Percentiles rank a stretch among this genome's conserved stretches.
phyloP scores from a whole-genome alignment of 1,140 invertebrate species.

The Platyscapa corneri region DNA sequence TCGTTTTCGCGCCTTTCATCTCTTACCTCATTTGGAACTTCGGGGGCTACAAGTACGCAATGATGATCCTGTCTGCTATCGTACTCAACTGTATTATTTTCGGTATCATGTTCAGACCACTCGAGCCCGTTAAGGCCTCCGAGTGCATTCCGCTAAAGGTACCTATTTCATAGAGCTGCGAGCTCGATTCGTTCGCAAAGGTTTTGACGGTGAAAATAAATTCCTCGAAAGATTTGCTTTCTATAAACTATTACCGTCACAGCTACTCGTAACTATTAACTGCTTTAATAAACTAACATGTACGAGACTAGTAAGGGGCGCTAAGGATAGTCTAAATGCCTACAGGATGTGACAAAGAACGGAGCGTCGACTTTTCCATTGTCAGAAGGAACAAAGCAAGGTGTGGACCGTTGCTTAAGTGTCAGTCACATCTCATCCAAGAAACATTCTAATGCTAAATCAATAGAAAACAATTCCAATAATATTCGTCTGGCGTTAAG shows the following conservation, averaged over 20 bases:
- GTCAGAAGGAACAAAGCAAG: not conserved
- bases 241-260: no score
- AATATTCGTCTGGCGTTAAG: slow-evolving; percentile 77
- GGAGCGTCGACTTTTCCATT: not conserved
- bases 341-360: slow-evolving; percentile 23
- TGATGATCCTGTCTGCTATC: slow-evolving; percentile 87
- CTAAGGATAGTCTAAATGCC: not conserved
- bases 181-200: no score
- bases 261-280: no score
- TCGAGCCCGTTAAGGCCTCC: slow-evolving; percentile 68
- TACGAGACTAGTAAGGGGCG: not conserved
- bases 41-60: slow-evolving; percentile 82
- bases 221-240: no score
- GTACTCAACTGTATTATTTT: slow-evolving; percentile 89
- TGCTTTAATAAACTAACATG: no score
- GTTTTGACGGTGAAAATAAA: no score
- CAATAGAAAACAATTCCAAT: not conserved
- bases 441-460: slow-evolving; percentile 15
- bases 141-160: slow-evolving; percentile 55
- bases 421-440: not conserved
- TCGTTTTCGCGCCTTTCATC: slow-evolving; percentile 88
- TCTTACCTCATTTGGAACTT: slow-evolving; percentile 78
- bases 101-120: slow-evolving; percentile 86
- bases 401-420: slow-evolving; percentile 18
- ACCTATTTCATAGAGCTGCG: not conserved